phyloP scores from a whole-genome alignment of 2,888 invertebrate genomes.

The Noctua fimbriata region DNA sequence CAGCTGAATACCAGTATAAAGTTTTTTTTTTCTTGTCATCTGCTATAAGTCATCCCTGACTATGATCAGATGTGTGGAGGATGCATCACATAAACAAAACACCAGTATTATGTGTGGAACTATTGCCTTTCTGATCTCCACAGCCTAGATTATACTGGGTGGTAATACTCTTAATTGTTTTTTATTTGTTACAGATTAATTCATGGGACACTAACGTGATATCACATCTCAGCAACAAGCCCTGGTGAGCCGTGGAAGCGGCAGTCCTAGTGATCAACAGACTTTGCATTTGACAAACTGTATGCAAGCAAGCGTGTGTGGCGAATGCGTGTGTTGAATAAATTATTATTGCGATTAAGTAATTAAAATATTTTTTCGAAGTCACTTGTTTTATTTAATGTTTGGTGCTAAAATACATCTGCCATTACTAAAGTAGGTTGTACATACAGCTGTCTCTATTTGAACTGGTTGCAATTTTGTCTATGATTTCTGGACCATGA shows the following conservation, averaged over 20 bases:
- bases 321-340: slow-evolving; percentile 78
- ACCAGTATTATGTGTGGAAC: neutral
- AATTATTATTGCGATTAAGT: slow-evolving; percentile 86
- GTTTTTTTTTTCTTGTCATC: neutral
- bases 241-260: slow-evolving; percentile 39
- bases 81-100: too few relatives aligned
- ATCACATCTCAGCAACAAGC: slow-evolving; percentile 57
- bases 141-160: neutral
- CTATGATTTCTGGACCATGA: neutral
- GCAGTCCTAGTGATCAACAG: slow-evolving; percentile 69
- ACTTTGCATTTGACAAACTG: slow-evolving; percentile 74
- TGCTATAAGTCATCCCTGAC: too few relatives aligned
- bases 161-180: neutral
- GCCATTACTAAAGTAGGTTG: neutral
- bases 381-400: slow-evolving; percentile 65
- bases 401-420: neutral
- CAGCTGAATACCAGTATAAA: neutral
- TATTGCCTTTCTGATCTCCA: neutral
- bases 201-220: slow-evolving; percentile 68
- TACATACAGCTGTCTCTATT: neutral
- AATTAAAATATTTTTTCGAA: slow-evolving; percentile 85
- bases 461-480: neutral
- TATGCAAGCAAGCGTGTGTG: slow-evolving; percentile 69
- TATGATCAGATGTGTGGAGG: too few relatives aligned
- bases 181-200: slow-evolving; percentile 66